Conservation (phyloP, 2,113 vertebrate genomes). For the Grantiella picta region DNA sequence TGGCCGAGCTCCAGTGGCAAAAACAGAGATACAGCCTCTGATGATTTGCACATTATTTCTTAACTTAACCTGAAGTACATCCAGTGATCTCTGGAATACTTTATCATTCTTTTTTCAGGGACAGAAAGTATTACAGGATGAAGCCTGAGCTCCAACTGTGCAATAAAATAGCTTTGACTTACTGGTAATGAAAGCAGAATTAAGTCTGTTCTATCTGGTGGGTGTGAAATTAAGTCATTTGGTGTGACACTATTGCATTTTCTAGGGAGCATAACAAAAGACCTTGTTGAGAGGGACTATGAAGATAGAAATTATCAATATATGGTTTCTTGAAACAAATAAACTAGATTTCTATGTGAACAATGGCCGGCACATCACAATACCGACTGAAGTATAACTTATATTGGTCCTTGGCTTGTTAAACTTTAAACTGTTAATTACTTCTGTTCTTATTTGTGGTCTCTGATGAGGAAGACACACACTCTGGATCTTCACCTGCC, state of each 20-base stretch:
- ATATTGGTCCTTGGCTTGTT: not conserved
- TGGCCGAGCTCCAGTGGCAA: not conserved
- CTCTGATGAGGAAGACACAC: not conserved
- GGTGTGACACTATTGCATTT: not conserved
- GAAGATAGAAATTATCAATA: not conserved
- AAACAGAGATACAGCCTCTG: not conserved
- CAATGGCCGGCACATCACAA: not conserved
- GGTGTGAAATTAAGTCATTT: constrained; percentile 38
- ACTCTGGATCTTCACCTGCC: not conserved
- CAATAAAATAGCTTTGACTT: constrained; percentile 16
- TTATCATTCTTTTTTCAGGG: not conserved
- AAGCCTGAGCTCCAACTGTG: not conserved
- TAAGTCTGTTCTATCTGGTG: not conserved
- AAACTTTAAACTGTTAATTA: not conserved
- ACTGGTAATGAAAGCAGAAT: constrained; percentile 18
- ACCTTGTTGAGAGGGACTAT: not conserved
- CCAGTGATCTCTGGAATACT: not conserved
- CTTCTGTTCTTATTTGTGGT: not conserved
- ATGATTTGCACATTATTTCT: not conserved
- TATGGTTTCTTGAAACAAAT: not conserved
- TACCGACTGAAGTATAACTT: not conserved
- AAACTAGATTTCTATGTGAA: not conserved
- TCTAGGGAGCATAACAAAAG: not conserved
- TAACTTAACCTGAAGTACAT: not conserved
- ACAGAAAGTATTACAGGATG: not conserved